Percentiles rank a stretch among this genome's conserved stretches.
phyloP scores from a whole-genome alignment of 2,797 vertebrate species.

The Psittacula echo region DNA sequence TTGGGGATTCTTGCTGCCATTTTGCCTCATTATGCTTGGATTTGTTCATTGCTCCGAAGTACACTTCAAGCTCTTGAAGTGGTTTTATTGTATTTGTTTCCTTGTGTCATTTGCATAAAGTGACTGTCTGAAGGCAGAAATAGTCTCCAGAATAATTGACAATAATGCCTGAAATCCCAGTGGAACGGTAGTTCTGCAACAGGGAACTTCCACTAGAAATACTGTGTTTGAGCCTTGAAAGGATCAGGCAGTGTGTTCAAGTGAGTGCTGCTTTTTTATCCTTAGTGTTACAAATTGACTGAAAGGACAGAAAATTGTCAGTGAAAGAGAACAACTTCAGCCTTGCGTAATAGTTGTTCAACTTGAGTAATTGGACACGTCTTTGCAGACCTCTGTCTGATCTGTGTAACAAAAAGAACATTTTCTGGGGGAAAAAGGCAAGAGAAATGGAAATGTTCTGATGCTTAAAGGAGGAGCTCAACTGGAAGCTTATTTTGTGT shows the following conservation, averaged over 20 bases:
- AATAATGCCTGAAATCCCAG: slow-evolving; percentile 1
- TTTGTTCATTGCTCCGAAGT: neutral
- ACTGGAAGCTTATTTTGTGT: neutral
- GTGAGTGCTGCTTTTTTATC: neutral
- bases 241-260: neutral
- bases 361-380: neutral
- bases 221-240: neutral
- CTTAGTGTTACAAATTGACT: neutral
- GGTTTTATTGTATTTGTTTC: slow-evolving; percentile 43
- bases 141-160: slow-evolving; percentile 2
- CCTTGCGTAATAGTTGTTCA: neutral
- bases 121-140: slow-evolving; percentile 1
- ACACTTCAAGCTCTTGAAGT: neutral
- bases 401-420: neutral
- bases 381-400: neutral
- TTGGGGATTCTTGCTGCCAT: neutral
- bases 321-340: neutral
- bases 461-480: neutral
- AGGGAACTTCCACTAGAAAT: neutral
- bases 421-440: neutral
- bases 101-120: slow-evolving; percentile 3
- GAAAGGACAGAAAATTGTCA: neutral
- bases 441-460: neutral
- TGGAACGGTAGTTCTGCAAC: neutral
- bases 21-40: neutral